phyloP scores from a whole-genome alignment of 2,113 vertebrate species.

The Ornithorhynchus anatinus region DNA sequence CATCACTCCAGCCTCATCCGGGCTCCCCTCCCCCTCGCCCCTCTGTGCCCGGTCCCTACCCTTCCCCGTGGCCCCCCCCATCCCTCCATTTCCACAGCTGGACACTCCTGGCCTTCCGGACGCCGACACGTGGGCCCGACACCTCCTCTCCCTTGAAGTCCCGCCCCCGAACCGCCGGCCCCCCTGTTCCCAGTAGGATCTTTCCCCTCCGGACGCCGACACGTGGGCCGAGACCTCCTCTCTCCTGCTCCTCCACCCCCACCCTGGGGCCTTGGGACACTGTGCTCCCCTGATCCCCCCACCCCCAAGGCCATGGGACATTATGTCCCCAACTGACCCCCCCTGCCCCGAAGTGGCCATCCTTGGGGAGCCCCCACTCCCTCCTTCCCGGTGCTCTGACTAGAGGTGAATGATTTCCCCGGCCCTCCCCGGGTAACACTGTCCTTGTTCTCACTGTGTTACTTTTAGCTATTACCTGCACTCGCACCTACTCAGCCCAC shows the following conservation, averaged over 20 bases:
- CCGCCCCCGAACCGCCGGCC: not conserved
- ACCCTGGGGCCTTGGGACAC: too few relatives aligned
- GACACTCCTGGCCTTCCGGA: too few relatives aligned
- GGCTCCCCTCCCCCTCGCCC: not conserved
- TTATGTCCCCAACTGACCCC: too few relatives aligned
- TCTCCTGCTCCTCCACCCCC: not conserved
- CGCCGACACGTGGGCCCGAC: too few relatives aligned
- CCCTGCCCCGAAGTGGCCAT: not conserved
- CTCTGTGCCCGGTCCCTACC: not conserved
- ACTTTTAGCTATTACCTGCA: too few relatives aligned
- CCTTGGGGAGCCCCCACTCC: not conserved
- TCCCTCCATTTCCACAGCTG: not conserved
- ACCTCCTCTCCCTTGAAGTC: not conserved
- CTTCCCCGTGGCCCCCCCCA: not conserved
- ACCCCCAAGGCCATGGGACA: not conserved
- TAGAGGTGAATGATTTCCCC: not conserved
- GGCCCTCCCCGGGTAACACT: too few relatives aligned
- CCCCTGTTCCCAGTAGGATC: too few relatives aligned
- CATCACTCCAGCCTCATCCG: not conserved
- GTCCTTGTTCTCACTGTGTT: too few relatives aligned
- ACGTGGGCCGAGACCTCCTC: too few relatives aligned
- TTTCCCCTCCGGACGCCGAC: too few relatives aligned
- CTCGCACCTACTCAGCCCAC: too few relatives aligned
- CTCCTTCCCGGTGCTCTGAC: not conserved
- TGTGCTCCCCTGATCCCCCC: not conserved